Evolutionary conservation across 2,797 vertebrate genomes (phyloP).

Genomic region (Hippopotamyrus pictus): DNA sequence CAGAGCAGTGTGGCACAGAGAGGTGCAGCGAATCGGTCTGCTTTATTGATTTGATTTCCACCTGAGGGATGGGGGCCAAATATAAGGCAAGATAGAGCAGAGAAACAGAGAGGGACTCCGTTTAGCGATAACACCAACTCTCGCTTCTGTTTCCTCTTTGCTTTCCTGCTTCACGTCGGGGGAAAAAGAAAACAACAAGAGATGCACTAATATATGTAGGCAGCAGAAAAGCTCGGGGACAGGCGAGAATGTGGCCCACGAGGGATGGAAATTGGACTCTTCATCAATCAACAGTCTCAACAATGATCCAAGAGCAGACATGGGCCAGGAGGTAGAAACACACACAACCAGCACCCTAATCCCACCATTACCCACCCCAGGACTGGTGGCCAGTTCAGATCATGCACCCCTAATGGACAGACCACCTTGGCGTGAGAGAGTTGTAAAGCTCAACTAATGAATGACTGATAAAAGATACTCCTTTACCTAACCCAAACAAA

Average conservation of each 20-base stretch:
- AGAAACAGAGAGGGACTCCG: not conserved
- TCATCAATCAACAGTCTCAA: not conserved
- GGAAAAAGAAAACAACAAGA: not conserved
- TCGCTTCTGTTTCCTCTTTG: not conserved
- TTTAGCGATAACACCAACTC: not conserved
- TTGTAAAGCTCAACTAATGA: not conserved
- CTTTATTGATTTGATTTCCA: constrained; percentile 2
- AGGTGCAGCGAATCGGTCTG: not conserved
- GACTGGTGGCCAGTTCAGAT: not conserved
- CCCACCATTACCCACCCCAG: not conserved
- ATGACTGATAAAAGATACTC: not conserved
- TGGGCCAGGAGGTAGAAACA: not conserved
- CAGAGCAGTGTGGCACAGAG: not conserved
- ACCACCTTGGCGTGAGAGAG: not conserved
- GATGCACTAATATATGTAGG: not conserved
- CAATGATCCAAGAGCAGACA: not conserved
- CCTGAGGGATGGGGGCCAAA: not conserved
- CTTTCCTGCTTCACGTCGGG: not conserved
- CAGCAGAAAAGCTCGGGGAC: not conserved
- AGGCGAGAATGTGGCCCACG: not conserved
- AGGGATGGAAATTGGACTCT: not conserved
- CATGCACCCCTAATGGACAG: not conserved
- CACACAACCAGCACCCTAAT: not conserved
- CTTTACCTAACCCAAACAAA: not conserved
- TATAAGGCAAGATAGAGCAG: not conserved